Base-by-base conservation (phyloP, 2,797 vertebrate species). In the Periparus ater region DNA sequence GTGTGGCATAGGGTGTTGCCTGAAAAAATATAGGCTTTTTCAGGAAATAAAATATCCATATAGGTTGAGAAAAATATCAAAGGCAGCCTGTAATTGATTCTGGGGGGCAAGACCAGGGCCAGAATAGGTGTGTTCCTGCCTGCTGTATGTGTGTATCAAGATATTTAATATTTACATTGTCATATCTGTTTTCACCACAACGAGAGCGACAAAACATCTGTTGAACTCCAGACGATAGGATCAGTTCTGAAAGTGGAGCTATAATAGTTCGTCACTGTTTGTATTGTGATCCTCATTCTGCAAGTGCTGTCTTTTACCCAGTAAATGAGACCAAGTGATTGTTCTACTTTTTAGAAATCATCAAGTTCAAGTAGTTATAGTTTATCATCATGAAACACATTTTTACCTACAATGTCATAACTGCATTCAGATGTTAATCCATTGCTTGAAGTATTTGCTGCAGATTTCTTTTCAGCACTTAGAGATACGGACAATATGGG, bases 1-100 rank as follows among this genome's bases (percentile, higher is more conserved):
- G 98, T 98, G 98, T 98, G 98, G 97, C 94, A 97, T 55, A 91
- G 96, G 96, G 97, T 97, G 97, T 95, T 97, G 97, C 97, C 97
- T 97, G 95, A 96, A 97, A 97, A 98, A 97, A 97, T 95, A 96
- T 6, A 96, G 95, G 78, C 89, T 97, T 97, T 97, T 97, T 95
- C 83, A 68, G 92, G 94, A 66, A 75, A 94, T 90, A 96, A 96
- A 77, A 91, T 44, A 71, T 81, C 74, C 85, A 77, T 97, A 96
- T 98, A 97, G 87, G 75, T 95, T 94, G 74, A 97, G 95, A 89
- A 95, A 96, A 95, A 94, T 96, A 95, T 96, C 90, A 91, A 93
- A 96, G 88, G 86, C 26, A 2, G 94, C 79, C 88, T 96, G 93
- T 80, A 91, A 85, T 58, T 79, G 93, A 93, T 81, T 91, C 57